phyloP scores from a whole-genome alignment of 2,113 vertebrate species.

The Corythornis madagascariensis region DNA sequence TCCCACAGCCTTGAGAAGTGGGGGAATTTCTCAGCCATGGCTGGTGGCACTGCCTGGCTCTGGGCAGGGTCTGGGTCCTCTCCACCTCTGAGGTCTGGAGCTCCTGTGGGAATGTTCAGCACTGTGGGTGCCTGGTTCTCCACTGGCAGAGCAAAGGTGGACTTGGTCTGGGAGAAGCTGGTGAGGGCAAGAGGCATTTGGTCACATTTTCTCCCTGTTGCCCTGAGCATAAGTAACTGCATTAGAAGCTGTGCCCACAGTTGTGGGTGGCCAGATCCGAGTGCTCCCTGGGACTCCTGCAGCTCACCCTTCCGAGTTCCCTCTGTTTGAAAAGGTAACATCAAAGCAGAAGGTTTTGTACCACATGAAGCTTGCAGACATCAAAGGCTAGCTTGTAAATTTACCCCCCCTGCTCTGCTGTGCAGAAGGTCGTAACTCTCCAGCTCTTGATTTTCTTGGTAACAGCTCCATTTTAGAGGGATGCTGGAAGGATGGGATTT shows the following conservation, averaged over 20 bases:
- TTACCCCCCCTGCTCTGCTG: neutral
- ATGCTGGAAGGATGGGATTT: neutral
- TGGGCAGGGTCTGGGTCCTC: neutral
- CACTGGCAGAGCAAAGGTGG: neutral
- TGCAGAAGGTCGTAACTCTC: neutral
- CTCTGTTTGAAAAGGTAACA: neutral
- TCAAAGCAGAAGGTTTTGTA: slow-evolving; percentile 33
- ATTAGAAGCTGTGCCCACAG: neutral
- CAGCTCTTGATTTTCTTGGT: neutral
- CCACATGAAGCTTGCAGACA: neutral
- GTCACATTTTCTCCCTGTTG: neutral
- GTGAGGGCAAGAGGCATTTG: neutral
- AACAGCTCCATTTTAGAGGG: neutral
- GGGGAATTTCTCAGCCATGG: neutral
- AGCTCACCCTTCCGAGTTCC: neutral
- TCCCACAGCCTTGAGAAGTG: fast-evolving
- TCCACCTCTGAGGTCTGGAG: neutral
- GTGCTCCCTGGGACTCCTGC: neutral
- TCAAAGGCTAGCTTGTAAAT: slow-evolving; percentile 21
- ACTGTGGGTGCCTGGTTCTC: neutral
- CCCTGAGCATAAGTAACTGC: neutral
- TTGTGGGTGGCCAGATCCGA: neutral
- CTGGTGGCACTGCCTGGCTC: neutral
- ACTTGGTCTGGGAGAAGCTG: neutral
- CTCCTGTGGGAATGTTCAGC: fast-evolving